A percentile compares a stretch with the other conserved stretches of the same genome.
These are phyloP conservation scores for Rattus rattus DNA, from an alignment of 2,113 vertebrate genomes.

Conservation along the genomic window DNA sequence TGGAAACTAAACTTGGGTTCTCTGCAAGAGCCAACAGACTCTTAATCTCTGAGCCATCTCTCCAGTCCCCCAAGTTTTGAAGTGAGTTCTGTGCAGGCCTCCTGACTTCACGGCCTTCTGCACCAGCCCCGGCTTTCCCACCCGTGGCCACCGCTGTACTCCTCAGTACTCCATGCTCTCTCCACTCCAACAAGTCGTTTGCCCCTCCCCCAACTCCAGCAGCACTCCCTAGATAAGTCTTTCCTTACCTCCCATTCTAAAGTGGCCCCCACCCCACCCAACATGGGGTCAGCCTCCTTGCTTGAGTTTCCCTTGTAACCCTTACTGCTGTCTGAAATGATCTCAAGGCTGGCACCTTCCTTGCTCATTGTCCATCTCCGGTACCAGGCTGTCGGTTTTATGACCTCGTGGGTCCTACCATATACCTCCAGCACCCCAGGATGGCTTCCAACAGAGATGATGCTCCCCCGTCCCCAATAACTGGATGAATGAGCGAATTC, in stretches of 20 bases:
- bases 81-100: neutral
- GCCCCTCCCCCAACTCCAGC: neutral
- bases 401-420: neutral
- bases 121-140: accelerated
- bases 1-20: neutral
- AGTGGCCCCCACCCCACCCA: neutral
- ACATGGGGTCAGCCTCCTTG: neutral
- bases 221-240: too few relatives aligned
- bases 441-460: neutral
- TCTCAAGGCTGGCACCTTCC: neutral
- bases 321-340: neutral
- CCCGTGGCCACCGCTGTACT: accelerated
- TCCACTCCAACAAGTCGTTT: neutral
- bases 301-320: neutral
- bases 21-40: neutral
- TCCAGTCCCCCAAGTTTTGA: neutral
- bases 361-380: neutral
- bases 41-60: neutral
- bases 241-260: neutral
- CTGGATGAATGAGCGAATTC: neutral
- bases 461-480: neutral
- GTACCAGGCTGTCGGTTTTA: neutral
- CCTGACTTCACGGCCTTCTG: too few relatives aligned
- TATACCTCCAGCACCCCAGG: neutral
- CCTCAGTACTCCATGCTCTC: neutral